Evolutionary conservation across 2,113 vertebrate species (phyloP).

Genomic region (Chiloscyllium plagiosum): DNA sequence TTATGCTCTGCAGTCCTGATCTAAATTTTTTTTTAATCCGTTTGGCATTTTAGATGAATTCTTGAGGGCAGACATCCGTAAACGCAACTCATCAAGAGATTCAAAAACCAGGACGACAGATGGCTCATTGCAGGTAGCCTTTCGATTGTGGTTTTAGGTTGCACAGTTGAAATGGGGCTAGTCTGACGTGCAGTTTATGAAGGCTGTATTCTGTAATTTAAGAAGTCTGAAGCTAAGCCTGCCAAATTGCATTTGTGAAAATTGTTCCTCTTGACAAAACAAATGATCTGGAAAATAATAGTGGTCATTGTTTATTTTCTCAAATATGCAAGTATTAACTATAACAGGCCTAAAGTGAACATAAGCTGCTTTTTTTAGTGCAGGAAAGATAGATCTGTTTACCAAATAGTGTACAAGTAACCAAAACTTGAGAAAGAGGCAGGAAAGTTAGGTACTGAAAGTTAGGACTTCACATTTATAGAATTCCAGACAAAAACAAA

Average conservation of each 20-base stretch:
- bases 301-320: background rate
- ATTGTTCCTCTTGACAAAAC: background rate
- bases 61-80: conserved; percentile 81
- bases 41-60: conserved; percentile 64
- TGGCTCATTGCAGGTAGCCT: conserved; percentile 82
- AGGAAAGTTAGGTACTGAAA: background rate
- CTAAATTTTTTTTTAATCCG: background rate
- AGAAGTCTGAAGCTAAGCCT: background rate
- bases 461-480: background rate
- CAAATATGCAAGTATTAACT: background rate
- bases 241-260: background rate
- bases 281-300: background rate
- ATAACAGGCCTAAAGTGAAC: background rate
- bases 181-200: background rate
- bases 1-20: background rate
- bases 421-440: background rate
- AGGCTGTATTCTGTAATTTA: background rate
- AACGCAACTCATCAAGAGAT: conserved; percentile 75
- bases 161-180: background rate
- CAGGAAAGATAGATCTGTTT: background rate
- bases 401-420: background rate
- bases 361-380: background rate
- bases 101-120: conserved; percentile 78
- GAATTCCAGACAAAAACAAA: background rate
- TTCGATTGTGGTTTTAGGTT: background rate